Evolutionary conservation across 2,113 vertebrate species (phyloP).

Genomic region (Cyanistes caeruleus): DNA sequence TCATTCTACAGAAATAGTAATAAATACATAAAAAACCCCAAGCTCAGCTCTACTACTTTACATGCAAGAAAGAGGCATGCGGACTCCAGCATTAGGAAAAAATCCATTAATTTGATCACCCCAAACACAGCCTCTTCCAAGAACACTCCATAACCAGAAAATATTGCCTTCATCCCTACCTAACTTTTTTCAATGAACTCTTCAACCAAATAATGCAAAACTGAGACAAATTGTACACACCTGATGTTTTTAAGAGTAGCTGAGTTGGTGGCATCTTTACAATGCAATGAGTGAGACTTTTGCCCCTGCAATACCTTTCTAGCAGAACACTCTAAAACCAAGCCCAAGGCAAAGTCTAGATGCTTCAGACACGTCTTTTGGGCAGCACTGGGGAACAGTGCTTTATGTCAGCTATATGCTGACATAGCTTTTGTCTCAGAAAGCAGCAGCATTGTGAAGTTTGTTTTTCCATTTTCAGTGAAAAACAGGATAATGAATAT

Average conservation of each 20-base stretch:
- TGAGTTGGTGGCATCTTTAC: background rate
- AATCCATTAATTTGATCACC: background rate
- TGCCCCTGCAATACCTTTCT: background rate
- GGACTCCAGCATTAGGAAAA: background rate
- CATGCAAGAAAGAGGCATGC: background rate
- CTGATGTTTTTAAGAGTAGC: background rate
- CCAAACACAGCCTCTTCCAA: background rate
- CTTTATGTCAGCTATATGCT: too few species aligned
- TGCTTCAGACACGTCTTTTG: background rate
- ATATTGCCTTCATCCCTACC: background rate
- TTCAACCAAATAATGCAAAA: background rate
- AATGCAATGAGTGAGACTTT: background rate
- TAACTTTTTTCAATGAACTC: background rate
- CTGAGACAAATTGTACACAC: background rate
- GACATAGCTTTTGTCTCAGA: background rate
- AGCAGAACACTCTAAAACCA: background rate
- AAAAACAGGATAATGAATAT: background rate
- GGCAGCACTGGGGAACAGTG: background rate
- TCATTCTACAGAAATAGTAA: background rate
- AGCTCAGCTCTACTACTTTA: background rate
- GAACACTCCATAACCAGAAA: background rate
- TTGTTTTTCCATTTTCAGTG: background rate
- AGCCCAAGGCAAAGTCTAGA: background rate
- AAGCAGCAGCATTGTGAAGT: background rate
- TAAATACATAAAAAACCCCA: background rate